Conservation (phyloP, 2,113 vertebrate genomes). For the Passer montanus region DNA sequence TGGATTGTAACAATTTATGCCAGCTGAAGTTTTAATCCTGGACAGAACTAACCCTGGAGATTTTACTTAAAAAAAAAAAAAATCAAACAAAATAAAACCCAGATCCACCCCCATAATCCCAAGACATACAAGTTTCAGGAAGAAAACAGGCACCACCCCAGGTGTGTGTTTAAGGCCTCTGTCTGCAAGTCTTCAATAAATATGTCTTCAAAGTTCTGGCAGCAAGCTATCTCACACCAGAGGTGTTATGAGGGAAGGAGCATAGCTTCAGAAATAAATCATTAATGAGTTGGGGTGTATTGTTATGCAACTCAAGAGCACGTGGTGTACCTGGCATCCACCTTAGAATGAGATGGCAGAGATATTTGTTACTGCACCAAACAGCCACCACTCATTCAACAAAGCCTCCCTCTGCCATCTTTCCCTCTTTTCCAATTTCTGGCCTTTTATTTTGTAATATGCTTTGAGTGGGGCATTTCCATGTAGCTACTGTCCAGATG, state of each 20-base stretch:
- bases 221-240: background rate
- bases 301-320: background rate
- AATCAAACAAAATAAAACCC: background rate
- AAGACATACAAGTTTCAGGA: background rate
- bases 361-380: background rate
- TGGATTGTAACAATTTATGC: background rate
- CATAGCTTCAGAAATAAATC: background rate
- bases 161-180: background rate
- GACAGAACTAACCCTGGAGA: background rate
- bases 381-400: background rate
- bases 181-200: background rate
- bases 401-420: background rate
- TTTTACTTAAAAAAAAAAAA: background rate
- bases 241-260: background rate
- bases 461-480: background rate
- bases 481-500: background rate
- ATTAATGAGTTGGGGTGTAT: background rate
- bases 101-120: background rate
- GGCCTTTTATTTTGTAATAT: too few species aligned
- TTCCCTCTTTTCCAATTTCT: background rate
- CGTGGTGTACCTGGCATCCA: background rate
- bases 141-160: background rate
- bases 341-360: conserved; percentile 9
- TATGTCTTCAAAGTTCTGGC: background rate
- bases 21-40: background rate